phyloP scores from a whole-genome alignment of 2,113 vertebrate species.

The Falcunculus frontatus region DNA sequence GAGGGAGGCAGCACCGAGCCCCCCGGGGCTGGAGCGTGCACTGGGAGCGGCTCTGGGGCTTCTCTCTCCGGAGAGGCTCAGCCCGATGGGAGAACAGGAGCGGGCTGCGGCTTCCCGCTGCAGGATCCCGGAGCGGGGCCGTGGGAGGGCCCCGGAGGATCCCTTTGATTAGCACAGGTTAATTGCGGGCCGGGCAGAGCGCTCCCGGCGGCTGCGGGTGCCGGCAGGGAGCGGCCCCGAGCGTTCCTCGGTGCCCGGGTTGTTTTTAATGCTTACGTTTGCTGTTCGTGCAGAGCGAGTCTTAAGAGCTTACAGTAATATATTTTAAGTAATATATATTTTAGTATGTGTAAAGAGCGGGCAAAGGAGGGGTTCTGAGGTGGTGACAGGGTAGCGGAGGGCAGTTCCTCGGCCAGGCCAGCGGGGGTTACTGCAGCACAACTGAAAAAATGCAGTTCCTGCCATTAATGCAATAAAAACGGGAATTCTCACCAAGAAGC shows the following conservation, averaged over 20 bases:
- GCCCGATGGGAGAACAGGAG: accelerated
- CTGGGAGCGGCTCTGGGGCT: neutral
- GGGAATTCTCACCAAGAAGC: constrained; percentile 52
- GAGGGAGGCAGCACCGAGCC: neutral
- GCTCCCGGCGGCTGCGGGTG: neutral
- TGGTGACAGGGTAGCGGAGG: constrained; percentile 52
- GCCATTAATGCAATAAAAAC: constrained; percentile 69
- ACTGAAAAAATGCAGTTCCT: constrained; percentile 33
- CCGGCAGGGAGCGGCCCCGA: neutral
- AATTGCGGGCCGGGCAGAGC: neutral
- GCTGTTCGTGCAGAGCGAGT: constrained; percentile 68
- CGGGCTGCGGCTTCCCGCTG: accelerated
- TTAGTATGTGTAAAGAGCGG: constrained; percentile 67
- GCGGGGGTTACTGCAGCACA: constrained; percentile 29
- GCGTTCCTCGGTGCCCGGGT: neutral
- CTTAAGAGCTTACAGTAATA: constrained; percentile 79
- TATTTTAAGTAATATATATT: constrained; percentile 87
- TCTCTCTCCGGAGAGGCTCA: neutral
- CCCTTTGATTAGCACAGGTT: accelerated
- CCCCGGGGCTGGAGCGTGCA: accelerated
- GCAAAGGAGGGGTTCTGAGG: constrained; percentile 33
- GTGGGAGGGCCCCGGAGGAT: neutral
- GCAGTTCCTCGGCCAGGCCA: constrained; percentile 37
- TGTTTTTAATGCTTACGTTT: constrained; percentile 64
- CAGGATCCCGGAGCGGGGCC: neutral